Percentiles rank a stretch among this genome's conserved stretches.
These are phyloP conservation scores for Cyprichromis sp. DNA, from an alignment of 2,113 vertebrate genomes.

Conservation along the genomic window DNA sequence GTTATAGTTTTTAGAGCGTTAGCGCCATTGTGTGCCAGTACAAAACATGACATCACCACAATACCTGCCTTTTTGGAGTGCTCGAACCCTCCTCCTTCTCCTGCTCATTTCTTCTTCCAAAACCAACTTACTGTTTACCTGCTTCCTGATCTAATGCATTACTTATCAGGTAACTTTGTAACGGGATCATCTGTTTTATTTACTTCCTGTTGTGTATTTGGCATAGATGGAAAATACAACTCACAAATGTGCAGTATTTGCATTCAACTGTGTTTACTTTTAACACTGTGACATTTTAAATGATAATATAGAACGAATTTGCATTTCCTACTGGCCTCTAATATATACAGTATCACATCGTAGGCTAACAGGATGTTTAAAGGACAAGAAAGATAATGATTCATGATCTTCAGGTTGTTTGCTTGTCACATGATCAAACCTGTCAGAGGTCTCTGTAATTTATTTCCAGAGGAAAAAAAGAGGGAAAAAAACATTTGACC, in stretches of 20 bases:
- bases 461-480: background rate
- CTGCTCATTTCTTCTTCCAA: background rate
- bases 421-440: background rate
- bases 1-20: background rate
- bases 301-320: background rate
- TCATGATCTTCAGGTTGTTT: background rate
- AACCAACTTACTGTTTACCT: background rate
- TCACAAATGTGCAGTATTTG: background rate
- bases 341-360: background rate
- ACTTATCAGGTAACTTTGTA: background rate
- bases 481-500: background rate
- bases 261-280: background rate
- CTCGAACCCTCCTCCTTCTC: background rate
- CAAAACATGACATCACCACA: background rate
- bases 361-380: background rate
- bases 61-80: background rate
- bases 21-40: background rate
- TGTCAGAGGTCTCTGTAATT: background rate
- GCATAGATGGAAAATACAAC: background rate
- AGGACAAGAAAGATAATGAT: background rate
- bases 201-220: background rate
- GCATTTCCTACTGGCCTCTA: background rate
- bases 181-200: background rate
- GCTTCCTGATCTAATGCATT: background rate
- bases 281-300: background rate